A percentile compares a stretch with the other conserved stretches of the same genome.
phyloP scores from a whole-genome alignment of 2,888 invertebrate species.

The Allophyes oxyacanthae region DNA sequence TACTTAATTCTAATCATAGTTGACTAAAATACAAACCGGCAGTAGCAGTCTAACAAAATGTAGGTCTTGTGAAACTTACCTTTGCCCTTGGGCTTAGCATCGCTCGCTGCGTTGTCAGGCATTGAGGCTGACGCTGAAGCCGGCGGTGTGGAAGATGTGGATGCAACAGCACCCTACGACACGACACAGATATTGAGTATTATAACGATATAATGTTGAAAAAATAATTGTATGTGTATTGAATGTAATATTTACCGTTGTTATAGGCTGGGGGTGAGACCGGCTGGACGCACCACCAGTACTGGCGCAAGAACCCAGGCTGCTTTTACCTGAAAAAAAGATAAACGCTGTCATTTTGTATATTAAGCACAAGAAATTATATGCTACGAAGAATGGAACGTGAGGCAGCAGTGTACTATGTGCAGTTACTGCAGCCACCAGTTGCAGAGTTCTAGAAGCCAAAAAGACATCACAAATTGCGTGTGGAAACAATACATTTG shows the following conservation, averaged over 20 bases:
- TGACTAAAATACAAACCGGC: too few relatives aligned
- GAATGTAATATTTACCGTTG: conserved; percentile 73
- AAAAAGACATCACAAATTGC: too few relatives aligned
- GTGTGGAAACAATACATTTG: too few relatives aligned
- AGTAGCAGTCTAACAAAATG: background rate
- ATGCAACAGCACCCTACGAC: conserved; percentile 84
- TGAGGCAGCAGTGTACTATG: too few relatives aligned
- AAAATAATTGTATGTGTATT: background rate
- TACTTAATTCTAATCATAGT: too few relatives aligned
- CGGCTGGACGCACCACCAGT: conserved; percentile 88
- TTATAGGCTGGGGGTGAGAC: conserved; percentile 85
- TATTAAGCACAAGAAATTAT: too few relatives aligned
- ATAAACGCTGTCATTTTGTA: too few relatives aligned
- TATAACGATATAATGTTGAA: background rate
- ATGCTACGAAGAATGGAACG: too few relatives aligned
- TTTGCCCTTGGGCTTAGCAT: conserved; percentile 86
- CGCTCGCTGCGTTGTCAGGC: conserved; percentile 83
- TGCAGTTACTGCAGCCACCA: too few relatives aligned
- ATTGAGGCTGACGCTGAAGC: conserved; percentile 81
- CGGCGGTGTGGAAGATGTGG: conserved; percentile 86
- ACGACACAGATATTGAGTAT: conserved; percentile 11
- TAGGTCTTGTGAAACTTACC: conserved; percentile 33
- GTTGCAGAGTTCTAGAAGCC: too few relatives aligned
- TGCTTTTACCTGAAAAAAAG: conserved; percentile 81
- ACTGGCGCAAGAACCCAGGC: conserved; percentile 92